These are phyloP conservation scores for Metridium senile DNA, from an alignment of 92 coral and sea anemone genomes.

Conservation along the genomic window DNA sequence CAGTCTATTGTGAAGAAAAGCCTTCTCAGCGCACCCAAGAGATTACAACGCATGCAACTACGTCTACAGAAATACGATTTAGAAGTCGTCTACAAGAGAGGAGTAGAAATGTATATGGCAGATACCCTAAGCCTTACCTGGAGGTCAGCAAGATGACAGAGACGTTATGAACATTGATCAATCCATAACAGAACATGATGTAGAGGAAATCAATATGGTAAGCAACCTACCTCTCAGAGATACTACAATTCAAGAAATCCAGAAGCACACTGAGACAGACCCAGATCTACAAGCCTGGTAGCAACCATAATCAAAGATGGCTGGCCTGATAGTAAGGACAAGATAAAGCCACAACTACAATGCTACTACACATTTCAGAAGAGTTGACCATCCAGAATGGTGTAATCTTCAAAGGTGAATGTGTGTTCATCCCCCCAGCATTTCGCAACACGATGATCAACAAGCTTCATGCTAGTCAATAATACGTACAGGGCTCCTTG, in stretches of 20 bases:
- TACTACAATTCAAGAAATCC: conserved; percentile 7
- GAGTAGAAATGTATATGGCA: conserved; percentile 39
- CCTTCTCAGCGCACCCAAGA: conserved; percentile 42
- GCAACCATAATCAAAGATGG: conserved; percentile 20
- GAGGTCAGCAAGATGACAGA: neutral
- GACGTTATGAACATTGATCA: conserved; percentile 22
- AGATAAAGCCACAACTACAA: conserved; percentile 9
- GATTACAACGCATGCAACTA: conserved; percentile 44
- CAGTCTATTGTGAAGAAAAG: conserved; percentile 39
- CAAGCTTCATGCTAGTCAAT: conserved; percentile 38
- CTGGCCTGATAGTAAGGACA: conserved; percentile 35
- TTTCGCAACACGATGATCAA: conserved; percentile 20
- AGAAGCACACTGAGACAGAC: conserved; percentile 25
- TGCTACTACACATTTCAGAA: conserved; percentile 28
- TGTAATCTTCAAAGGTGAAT: conserved; percentile 32
- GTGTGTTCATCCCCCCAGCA: conserved; percentile 39
- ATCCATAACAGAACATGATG: conserved; percentile 30
- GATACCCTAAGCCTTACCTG: conserved; percentile 56
- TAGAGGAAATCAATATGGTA: conserved; percentile 32
- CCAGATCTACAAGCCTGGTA: conserved; percentile 36
- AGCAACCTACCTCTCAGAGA: conserved; percentile 20
- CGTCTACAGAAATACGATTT: conserved; percentile 52
- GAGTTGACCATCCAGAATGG: conserved; percentile 35
- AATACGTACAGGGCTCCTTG: conserved; percentile 37
- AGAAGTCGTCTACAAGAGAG: conserved; percentile 43